Evolutionary conservation across 2,797 vertebrate species (phyloP).

Genomic region (Eidolon dupreanum): DNA sequence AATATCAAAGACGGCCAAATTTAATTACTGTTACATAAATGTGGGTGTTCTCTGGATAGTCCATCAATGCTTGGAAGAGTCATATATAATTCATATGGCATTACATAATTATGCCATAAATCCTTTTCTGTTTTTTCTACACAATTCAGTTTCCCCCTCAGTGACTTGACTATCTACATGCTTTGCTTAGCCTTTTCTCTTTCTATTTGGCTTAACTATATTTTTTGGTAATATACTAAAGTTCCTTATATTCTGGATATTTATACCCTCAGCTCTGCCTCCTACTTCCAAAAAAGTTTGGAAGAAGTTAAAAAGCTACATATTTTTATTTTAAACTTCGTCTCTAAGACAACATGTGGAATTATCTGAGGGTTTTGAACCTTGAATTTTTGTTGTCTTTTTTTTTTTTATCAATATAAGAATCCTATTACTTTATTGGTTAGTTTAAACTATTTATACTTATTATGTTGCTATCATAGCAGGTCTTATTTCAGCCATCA

Average conservation of each 20-base stretch:
- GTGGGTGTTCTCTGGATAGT: background rate
- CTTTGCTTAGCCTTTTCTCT: background rate
- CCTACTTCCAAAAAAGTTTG: background rate
- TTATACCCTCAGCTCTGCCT: background rate
- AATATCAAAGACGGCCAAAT: background rate
- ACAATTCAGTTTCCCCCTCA: background rate
- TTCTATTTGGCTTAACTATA: background rate
- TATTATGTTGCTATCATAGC: background rate
- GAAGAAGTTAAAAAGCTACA: background rate
- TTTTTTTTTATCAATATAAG: background rate
- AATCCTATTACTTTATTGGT: background rate
- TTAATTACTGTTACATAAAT: background rate
- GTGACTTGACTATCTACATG: background rate
- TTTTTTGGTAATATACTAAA: background rate
- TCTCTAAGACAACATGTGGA: background rate
- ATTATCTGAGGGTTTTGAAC: background rate
- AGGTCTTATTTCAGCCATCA: background rate
- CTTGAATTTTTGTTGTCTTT: background rate
- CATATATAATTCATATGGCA: background rate
- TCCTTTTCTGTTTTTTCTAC: background rate
- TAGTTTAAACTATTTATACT: background rate
- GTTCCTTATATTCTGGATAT: slow-evolving; percentile 9
- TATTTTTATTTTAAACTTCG: slow-evolving; percentile 21
- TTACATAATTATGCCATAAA: background rate
- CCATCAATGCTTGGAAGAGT: background rate